Base-by-base conservation (phyloP, 2,797 vertebrate species). In the Clarias pachynema region DNA sequence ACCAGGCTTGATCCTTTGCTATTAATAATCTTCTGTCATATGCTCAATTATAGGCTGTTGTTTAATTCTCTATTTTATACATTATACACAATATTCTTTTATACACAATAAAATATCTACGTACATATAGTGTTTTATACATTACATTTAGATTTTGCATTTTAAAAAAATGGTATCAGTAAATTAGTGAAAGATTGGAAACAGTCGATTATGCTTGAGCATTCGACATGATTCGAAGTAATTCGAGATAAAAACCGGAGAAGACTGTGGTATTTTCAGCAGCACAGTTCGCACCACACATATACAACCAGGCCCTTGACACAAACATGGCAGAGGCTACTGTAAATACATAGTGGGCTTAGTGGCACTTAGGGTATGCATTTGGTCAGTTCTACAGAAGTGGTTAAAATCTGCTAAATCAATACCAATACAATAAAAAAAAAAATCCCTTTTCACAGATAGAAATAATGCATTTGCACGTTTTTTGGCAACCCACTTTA, bases 291-390 rank as follows among this genome's bases (percentile, higher is more conserved):
- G 53, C 77, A 60, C 78, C 86, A 81, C 82, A 59, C 59, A 29
- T 34, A 57, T 44, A 73, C 26, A 72, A 75, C 10, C n/a, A 68
- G 69, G 31, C 44, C 34, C 81, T 74, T 74, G 2, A 53, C 72
- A 81, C 31, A 83, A 24, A 72, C 82, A 68, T 72, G 24, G 34
- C 53, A 20, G 56, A 59, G 22, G 53, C 2, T 34, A 81, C 20
- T 75, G 78, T 22, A 84, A 66, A 81, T 74, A 66, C n/a, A 20
- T 53, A 53, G 60, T 80, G 31, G 14, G 37, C 77, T 81, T 49
- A 75, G 40, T 90, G 86, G 87, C 89, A 88, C 86, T 88, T 68
- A 82, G 8, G 62, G 10, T 53, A 53, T 82, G 57, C 86, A 83
- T 84, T 89, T 86, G 80, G 81, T 85, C 80, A 81, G 63, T 65